Evolutionary conservation across 2,797 vertebrate genomes (phyloP).

Genomic region (Gadopsis marmoratus): DNA sequence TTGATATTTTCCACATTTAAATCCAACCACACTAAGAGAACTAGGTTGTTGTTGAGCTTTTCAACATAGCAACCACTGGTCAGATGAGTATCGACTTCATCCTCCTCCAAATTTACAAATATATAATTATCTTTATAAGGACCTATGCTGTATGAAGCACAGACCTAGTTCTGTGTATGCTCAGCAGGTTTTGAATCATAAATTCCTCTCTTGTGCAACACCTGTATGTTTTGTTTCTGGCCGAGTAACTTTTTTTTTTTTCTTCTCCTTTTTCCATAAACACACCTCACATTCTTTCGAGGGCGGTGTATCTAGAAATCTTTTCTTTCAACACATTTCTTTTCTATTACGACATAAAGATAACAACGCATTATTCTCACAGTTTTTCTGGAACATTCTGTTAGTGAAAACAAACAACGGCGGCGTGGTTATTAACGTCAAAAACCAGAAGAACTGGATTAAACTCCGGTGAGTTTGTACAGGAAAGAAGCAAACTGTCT

Average conservation of each 20-base stretch:
- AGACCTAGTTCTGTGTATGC: not conserved
- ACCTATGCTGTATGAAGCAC: conserved; percentile 3
- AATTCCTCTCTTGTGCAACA: conserved; percentile 48
- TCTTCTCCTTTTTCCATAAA: conserved; percentile 56
- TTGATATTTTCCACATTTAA: conserved; percentile 72
- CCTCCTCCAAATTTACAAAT: conserved; percentile 45
- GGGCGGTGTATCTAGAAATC: conserved; percentile 51
- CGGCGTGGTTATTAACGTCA: conserved; percentile 54
- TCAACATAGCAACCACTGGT: conserved; percentile 65
- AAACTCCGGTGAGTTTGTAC: conserved; percentile 11
- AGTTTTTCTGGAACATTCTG: conserved; percentile 65
- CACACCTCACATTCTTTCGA: conserved; percentile 61
- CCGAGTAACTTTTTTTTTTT: conserved; percentile 53
- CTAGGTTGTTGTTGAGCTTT: conserved; percentile 52
- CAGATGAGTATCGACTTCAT: conserved; percentile 54
- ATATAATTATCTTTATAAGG: conserved; percentile 54
- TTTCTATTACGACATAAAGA: conserved; percentile 52
- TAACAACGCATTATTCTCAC: conserved; percentile 71
- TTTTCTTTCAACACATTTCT: conserved; percentile 64
- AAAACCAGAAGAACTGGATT: conserved; percentile 78
- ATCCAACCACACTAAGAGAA: conserved; percentile 62
- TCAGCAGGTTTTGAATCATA: conserved; percentile 45
- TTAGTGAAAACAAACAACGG: conserved; percentile 65
- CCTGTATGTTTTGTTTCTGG: conserved; percentile 58
- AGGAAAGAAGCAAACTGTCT: conserved; percentile 18